A percentile compares a stretch with the other conserved stretches of the same genome.
Conservation (phyloP, 1,140 invertebrate species). For the Coenobita brevimanus region DNA sequence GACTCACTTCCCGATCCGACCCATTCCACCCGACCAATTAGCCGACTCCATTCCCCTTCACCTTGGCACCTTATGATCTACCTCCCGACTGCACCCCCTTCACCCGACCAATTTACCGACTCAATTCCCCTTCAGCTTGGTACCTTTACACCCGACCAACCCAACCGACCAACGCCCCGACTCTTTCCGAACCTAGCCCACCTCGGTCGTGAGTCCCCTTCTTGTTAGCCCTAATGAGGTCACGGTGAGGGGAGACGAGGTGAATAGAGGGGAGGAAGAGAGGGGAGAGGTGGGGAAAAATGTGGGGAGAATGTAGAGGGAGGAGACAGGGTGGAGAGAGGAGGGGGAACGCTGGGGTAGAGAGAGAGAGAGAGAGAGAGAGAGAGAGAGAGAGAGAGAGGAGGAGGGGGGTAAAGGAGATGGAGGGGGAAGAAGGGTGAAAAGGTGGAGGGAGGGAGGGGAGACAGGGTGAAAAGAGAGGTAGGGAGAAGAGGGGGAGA, state of each 20-base stretch:
- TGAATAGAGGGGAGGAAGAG: not conserved
- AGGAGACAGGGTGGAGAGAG: not conserved
- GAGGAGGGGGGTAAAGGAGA: not conserved
- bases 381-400: not conserved
- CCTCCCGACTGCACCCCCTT: not conserved
- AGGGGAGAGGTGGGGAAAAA: not conserved
- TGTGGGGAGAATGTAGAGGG: not conserved
- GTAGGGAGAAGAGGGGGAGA: not conserved
- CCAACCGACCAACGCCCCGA: too few relatives aligned
- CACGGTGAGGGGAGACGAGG: not conserved
- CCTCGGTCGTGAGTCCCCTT: not conserved
- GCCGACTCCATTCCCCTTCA: too few relatives aligned
- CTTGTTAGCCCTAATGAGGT: conserved; percentile 25
- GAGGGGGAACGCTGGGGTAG: not conserved
- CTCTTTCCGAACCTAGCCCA: not conserved
- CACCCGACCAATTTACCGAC: not conserved
- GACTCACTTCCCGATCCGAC: not conserved
- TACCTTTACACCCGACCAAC: too few relatives aligned
- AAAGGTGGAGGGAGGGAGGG: not conserved
- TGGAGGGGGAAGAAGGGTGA: not conserved
- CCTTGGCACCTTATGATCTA: too few relatives aligned
- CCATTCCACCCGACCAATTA: too few relatives aligned
- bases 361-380: not conserved
- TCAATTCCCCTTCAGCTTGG: not conserved
- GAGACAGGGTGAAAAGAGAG: not conserved